Evolutionary conservation across 2,888 invertebrate genomes (phyloP).

Genomic region (Ceraclea dissimilis): DNA sequence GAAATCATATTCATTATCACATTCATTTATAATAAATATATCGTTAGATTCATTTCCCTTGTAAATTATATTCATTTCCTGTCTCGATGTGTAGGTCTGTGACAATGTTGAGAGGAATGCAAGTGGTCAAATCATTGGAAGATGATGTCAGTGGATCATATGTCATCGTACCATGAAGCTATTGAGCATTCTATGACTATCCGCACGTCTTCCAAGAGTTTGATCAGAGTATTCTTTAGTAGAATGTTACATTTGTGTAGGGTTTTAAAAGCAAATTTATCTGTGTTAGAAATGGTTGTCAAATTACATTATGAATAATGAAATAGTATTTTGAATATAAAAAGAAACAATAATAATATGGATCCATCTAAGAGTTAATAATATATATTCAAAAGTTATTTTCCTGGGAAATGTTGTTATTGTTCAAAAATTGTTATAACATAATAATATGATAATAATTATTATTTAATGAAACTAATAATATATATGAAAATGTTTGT

Average conservation of each 20-base stretch:
- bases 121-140: too few relatives aligned
- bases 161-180: too few relatives aligned
- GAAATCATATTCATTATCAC: too few relatives aligned
- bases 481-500: constrained; percentile 26
- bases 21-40: too few relatives aligned
- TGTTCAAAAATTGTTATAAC: constrained; percentile 26
- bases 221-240: background rate
- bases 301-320: constrained; percentile 22
- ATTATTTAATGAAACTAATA: constrained; percentile 23
- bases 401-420: constrained; percentile 25
- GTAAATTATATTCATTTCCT: too few relatives aligned
- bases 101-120: too few relatives aligned
- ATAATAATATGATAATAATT: constrained; percentile 25
- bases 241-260: constrained; percentile 13
- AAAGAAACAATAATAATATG: background rate
- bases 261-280: constrained; percentile 17
- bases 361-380: constrained; percentile 8
- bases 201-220: background rate
- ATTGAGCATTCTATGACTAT: too few relatives aligned
- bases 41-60: too few relatives aligned
- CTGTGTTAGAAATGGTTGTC: constrained; percentile 27
- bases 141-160: too few relatives aligned
- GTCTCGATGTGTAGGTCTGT: too few relatives aligned
- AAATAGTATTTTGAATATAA: constrained; percentile 22
- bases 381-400: constrained; percentile 15